phyloP scores from a whole-genome alignment of 2,113 vertebrate genomes.

The Toxotes jaculatrix region DNA sequence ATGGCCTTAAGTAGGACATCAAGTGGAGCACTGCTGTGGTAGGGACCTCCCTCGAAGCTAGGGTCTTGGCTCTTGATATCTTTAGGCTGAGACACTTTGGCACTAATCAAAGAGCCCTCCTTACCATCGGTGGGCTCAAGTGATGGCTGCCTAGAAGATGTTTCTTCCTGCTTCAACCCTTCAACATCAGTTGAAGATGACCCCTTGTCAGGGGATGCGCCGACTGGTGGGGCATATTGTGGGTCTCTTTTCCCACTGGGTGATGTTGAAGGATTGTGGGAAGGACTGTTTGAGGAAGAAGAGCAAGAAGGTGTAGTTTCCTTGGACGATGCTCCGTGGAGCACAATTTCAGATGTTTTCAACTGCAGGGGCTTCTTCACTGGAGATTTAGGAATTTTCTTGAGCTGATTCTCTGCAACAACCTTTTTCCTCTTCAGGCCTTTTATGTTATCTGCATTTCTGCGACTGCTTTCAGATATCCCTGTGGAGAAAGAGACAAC shows the following conservation, averaged over 20 bases:
- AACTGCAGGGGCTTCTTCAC: slow-evolving; percentile 90
- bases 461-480: slow-evolving; percentile 85
- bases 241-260: slow-evolving; percentile 80
- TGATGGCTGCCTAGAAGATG: slow-evolving; percentile 68
- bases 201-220: slow-evolving; percentile 64
- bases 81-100: slow-evolving; percentile 64
- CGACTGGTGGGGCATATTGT: slow-evolving; percentile 66
- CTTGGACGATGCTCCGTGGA: slow-evolving; percentile 78
- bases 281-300: slow-evolving; percentile 74
- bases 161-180: slow-evolving; percentile 76
- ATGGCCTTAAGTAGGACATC: slow-evolving; percentile 97
- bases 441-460: slow-evolving; percentile 90
- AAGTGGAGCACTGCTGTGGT: slow-evolving; percentile 88
- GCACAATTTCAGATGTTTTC: slow-evolving; percentile 80
- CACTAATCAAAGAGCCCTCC: slow-evolving; percentile 57
- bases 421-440: slow-evolving; percentile 98
- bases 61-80: slow-evolving; percentile 80
- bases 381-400: slow-evolving; percentile 97
- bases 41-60: slow-evolving; percentile 83
- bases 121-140: slow-evolving; percentile 77
- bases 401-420: slow-evolving; percentile 93
- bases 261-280: slow-evolving; percentile 65
- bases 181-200: slow-evolving; percentile 75
- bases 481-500: slow-evolving; percentile 79
- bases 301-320: slow-evolving; percentile 65